Conservation (phyloP, 2,797 vertebrate species). For the Smutsia temminckii region DNA sequence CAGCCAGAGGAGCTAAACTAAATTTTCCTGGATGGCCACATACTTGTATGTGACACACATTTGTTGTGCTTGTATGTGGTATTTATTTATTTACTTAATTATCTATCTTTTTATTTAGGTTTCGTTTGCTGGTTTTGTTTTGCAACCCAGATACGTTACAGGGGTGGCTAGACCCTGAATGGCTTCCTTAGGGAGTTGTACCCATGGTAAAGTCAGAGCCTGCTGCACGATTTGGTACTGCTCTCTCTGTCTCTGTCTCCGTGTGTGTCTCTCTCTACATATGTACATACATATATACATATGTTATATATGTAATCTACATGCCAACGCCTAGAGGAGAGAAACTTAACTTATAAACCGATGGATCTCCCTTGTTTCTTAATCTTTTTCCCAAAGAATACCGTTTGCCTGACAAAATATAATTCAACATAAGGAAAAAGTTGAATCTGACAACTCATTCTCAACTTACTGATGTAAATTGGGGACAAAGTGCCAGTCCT, state of each 20-base stretch:
- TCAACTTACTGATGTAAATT: conserved; percentile 3
- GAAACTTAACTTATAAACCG: not conserved
- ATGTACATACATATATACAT: not conserved
- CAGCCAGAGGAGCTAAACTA: not conserved
- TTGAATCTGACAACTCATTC: not conserved
- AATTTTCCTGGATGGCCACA: not conserved
- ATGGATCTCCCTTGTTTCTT: not conserved
- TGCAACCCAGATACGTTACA: not conserved
- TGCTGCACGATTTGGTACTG: not conserved
- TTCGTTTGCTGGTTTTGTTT: not conserved
- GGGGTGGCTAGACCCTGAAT: not conserved
- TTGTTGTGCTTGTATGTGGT: not conserved
- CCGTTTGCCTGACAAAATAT: conserved; percentile 14
- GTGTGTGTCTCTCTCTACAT: not conserved
- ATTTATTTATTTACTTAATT: not conserved
- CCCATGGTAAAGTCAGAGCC: not conserved
- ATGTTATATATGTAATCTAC: not conserved
- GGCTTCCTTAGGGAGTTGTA: not conserved
- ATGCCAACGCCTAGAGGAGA: not conserved
- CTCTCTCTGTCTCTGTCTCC: not conserved
- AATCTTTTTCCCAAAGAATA: not conserved
- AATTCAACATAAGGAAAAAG: conserved; percentile 17
- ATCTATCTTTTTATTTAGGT: not conserved
- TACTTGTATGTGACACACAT: not conserved
- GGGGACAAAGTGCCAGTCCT: not conserved